These are phyloP conservation scores for Zoroaster sp. DNA, from an alignment of 53 echinoderm and acorn worm species.

Conservation along the genomic window DNA sequence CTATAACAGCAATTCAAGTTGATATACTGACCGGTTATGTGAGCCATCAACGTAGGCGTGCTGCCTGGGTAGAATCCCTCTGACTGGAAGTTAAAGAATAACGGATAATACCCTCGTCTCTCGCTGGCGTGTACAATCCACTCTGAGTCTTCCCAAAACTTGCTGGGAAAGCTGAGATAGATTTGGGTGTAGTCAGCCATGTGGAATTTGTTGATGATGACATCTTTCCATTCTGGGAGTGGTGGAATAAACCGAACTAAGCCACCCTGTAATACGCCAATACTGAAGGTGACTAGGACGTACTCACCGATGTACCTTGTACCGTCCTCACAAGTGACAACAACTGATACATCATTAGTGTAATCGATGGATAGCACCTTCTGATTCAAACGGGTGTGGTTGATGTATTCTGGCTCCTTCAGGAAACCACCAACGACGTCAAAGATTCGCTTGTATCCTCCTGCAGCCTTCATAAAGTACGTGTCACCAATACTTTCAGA, in stretches of 20 bases:
- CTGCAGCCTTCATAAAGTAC: constrained; percentile 25
- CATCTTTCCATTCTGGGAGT: constrained; percentile 61
- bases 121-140: constrained; percentile 32
- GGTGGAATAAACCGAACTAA: constrained; percentile 40
- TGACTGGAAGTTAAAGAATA: constrained; percentile 45
- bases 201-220: constrained; percentile 12
- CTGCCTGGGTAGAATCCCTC: neutral
- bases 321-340: constrained; percentile 46
- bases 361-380: constrained; percentile 47
- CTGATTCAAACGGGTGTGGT: constrained; percentile 52
- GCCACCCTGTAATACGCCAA: constrained; percentile 61
- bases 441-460: constrained; percentile 27
- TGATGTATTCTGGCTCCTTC: neutral
- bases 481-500: neutral
- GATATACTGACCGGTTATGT: neutral
- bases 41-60: neutral
- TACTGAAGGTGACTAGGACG: constrained; percentile 67
- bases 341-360: constrained; percentile 27
- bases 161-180: constrained; percentile 30
- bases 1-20: too few species aligned
- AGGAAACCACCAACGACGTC: constrained; percentile 18
- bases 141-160: constrained; percentile 49
- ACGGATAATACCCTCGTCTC: constrained; percentile 40
- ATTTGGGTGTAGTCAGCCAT: constrained; percentile 25
- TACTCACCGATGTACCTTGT: constrained; percentile 51